These are phyloP conservation scores for Molanna angustata DNA, from an alignment of 2,888 invertebrate genomes.

Conservation along the genomic window DNA sequence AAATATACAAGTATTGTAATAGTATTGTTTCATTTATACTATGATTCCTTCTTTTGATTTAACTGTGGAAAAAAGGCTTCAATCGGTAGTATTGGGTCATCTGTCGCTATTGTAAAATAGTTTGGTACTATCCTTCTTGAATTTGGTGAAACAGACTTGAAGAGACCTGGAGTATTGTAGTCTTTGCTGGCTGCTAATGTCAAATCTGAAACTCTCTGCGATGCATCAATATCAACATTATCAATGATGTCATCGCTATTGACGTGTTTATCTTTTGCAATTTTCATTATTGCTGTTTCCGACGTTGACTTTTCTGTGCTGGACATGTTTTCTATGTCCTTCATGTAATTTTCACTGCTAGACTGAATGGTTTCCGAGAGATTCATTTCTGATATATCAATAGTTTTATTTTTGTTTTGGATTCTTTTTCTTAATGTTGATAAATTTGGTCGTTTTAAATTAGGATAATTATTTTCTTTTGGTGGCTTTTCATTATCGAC, in stretches of 20 bases:
- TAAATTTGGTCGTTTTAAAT: conserved; percentile 43
- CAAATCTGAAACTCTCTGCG: conserved; percentile 69
- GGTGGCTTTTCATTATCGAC: conserved; percentile 41
- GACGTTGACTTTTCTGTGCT: conserved; percentile 49
- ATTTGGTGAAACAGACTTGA: conserved; percentile 62
- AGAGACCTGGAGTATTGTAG: conserved; percentile 68
- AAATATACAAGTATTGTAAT: too few relatives aligned
- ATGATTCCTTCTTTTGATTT: conserved; percentile 58
- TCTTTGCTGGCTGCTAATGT: conserved; percentile 71
- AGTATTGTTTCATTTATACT: too few relatives aligned
- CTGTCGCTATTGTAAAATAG: conserved; percentile 73
- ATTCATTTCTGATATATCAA: conserved; percentile 28
- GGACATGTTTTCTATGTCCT: conserved; percentile 45
- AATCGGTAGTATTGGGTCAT: conserved; percentile 76
- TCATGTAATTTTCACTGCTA: conserved; percentile 48
- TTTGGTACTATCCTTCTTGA: conserved; percentile 61
- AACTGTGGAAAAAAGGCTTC: conserved; percentile 78
- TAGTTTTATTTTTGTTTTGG: conserved; percentile 39
- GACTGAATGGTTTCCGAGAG: conserved; percentile 33
- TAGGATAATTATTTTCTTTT: conserved; percentile 32
- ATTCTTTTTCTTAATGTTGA: conserved; percentile 44
- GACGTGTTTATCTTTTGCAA: conserved; percentile 45
- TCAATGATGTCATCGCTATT: conserved; percentile 34
- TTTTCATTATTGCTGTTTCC: conserved; percentile 58
- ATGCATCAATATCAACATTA: conserved; percentile 53